Evolutionary conservation across 1,140 invertebrate genomes (phyloP).

Genomic region (Procambarus clarkii): DNA sequence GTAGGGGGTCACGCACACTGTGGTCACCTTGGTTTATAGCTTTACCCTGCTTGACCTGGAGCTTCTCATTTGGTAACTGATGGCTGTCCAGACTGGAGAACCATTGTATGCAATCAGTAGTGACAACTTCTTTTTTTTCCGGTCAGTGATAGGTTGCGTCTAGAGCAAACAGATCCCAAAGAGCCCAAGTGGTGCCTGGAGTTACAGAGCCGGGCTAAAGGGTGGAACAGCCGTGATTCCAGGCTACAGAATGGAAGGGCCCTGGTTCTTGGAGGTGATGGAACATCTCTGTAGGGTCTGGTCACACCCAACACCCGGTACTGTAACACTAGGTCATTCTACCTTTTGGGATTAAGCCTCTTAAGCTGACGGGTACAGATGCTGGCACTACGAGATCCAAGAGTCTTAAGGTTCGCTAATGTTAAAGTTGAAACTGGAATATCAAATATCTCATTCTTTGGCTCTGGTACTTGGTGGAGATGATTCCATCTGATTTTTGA

Average conservation of each 20-base stretch:
- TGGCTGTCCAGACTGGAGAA: neutral
- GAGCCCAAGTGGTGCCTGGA: neutral
- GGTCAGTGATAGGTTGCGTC: neutral
- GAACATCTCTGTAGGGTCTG: neutral
- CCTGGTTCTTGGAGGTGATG: neutral
- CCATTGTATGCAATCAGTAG: neutral
- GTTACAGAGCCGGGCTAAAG: neutral
- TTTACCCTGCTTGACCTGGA: slow-evolving; percentile 6
- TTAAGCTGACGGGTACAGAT: neutral
- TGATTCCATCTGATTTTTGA: neutral
- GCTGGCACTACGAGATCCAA: neutral
- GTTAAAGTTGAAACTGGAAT: neutral
- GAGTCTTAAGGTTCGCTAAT: too few relatives aligned
- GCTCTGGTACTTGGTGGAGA: neutral
- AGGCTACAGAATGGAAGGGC: neutral
- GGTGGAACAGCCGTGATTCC: too few relatives aligned
- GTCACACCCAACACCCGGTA: neutral
- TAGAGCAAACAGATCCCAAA: neutral
- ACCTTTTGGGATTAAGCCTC: neutral
- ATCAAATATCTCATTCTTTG: neutral
- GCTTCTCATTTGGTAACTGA: neutral
- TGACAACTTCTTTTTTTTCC: neutral
- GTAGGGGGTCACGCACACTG: neutral
- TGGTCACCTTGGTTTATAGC: neutral
- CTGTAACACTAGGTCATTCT: neutral